Base-by-base conservation (phyloP, 2,888 invertebrate species). In the Spilosoma lubricipeda region DNA sequence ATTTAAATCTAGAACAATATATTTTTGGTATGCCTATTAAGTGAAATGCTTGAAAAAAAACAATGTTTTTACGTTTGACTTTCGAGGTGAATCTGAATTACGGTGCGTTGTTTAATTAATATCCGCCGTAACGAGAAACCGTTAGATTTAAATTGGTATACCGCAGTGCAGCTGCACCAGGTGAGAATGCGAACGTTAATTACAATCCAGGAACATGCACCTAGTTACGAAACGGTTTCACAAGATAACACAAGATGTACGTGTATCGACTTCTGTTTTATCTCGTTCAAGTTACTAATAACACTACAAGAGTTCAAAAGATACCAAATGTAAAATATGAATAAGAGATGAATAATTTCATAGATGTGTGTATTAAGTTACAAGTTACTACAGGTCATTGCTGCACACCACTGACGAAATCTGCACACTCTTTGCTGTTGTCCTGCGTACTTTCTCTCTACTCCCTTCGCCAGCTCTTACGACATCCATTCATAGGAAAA, bases 141-240 rank as follows among this genome's bases (percentile, higher is more conserved):
- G 15, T 52, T 67, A 66, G 27, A 65, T 70, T 73, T 73, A 77
- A 74, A 63, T 45, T 66, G 59, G 70, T 77, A 71, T 36, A 59
- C 63, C 56, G 71, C 72, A 71, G 73, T 27, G 39, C 27, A 59
- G 59, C 48, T 39, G 59, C 70, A 59, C 67, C n/a, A 63, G 65
- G 52, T 71, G 67, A 77, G 75, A 75, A 76, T 75, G 77, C 70
- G 77, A 77, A 72, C 75, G 82, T 68, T 81, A 84, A 83, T 77
- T 67, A 76, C 67, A 73, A 83, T 76, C 67, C n/a, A 45, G 74
- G 70, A 70, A 76, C 59, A 72, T 74, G 71, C 18, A 33, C 52
- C 23, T 67, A 59, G 39, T 36, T 70, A 70, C 33, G 23, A 48
- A 52, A 56, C 39, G n/a, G 63, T 69, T 74, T 70, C 71, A 52